Conservation (phyloP, 2,888 invertebrate genomes). For the Acanthosoma haemorrhoidale region DNA sequence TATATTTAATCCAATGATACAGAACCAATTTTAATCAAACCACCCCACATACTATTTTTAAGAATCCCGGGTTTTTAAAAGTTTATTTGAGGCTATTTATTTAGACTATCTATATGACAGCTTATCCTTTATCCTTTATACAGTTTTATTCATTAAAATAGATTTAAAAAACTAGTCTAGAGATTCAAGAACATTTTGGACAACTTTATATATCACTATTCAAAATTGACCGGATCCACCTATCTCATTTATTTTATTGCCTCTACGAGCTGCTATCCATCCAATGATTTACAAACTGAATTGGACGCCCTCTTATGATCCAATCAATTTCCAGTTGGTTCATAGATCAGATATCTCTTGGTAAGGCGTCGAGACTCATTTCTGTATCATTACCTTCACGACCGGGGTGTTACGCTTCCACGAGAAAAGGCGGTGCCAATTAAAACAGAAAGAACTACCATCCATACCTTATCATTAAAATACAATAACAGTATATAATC, state of each 20-base stretch:
- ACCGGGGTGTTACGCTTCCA: neutral
- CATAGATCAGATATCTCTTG: neutral
- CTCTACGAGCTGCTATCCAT: neutral
- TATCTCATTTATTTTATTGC: conserved; percentile 10
- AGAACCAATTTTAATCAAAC: too few relatives aligned
- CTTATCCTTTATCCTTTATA: too few relatives aligned
- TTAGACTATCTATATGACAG: too few relatives aligned
- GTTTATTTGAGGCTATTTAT: too few relatives aligned
- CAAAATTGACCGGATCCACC: too few relatives aligned
- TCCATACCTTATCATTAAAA: conserved; percentile 5
- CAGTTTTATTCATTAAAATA: too few relatives aligned
- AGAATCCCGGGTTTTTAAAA: too few relatives aligned
- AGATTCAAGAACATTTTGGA: too few relatives aligned
- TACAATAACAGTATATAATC: conserved; percentile 6
- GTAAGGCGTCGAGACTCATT: neutral
- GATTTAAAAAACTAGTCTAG: too few relatives aligned
- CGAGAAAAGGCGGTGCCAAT: neutral
- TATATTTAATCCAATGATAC: too few relatives aligned
- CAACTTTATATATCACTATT: neutral
- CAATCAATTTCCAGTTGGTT: conserved; percentile 8
- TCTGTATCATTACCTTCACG: conserved; percentile 5
- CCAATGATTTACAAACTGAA: conserved; percentile 7
- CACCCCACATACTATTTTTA: too few relatives aligned
- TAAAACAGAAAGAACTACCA: neutral
- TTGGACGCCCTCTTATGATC: too few relatives aligned